Percentiles rank a stretch among this genome's conserved stretches.
These are phyloP conservation scores for Cherax quadricarinatus DNA, from an alignment of 1,140 invertebrate species.

Conservation along the genomic window DNA sequence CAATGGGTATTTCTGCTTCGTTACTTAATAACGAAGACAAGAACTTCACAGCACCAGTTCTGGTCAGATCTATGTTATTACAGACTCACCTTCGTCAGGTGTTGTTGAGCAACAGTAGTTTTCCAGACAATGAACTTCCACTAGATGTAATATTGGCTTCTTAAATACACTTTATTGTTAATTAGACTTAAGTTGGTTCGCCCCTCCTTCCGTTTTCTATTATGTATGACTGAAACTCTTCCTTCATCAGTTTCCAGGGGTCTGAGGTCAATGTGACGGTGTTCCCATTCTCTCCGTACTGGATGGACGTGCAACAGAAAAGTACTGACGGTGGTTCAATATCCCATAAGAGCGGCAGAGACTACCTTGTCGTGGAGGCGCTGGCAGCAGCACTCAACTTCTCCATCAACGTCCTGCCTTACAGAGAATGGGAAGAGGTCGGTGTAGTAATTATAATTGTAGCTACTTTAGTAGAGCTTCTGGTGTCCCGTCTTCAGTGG, in stretches of 20 bases:
- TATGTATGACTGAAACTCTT: background rate
- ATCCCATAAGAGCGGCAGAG: slow-evolving; percentile 17
- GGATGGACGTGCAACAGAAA: slow-evolving; percentile 22
- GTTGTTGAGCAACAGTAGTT: too few species aligned
- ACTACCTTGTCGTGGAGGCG: slow-evolving; percentile 48
- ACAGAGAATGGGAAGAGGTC: slow-evolving; percentile 46
- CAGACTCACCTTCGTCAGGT: too few species aligned
- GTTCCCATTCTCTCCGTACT: slow-evolving; percentile 54
- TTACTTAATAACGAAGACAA: too few species aligned
- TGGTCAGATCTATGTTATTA: too few species aligned
- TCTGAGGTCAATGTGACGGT: slow-evolving; percentile 41
- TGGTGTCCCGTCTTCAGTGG: too few species aligned
- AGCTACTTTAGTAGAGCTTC: too few species aligned
- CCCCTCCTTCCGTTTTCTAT: background rate
- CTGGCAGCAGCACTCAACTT: slow-evolving; percentile 40
- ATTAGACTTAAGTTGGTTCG: too few species aligned
- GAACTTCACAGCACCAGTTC: too few species aligned
- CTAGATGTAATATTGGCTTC: too few species aligned
- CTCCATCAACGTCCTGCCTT: slow-evolving; percentile 50
- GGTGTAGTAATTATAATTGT: background rate
- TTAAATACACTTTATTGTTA: too few species aligned
- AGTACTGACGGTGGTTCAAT: background rate
- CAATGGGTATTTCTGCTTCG: too few species aligned
- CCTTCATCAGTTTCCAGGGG: slow-evolving; percentile 30
- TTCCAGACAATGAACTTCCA: too few species aligned